A percentile compares a stretch with the other conserved stretches of the same genome.
Evolutionary conservation across 2,113 vertebrate species (phyloP).

Genomic region (Engraulis encrasicolus): DNA sequence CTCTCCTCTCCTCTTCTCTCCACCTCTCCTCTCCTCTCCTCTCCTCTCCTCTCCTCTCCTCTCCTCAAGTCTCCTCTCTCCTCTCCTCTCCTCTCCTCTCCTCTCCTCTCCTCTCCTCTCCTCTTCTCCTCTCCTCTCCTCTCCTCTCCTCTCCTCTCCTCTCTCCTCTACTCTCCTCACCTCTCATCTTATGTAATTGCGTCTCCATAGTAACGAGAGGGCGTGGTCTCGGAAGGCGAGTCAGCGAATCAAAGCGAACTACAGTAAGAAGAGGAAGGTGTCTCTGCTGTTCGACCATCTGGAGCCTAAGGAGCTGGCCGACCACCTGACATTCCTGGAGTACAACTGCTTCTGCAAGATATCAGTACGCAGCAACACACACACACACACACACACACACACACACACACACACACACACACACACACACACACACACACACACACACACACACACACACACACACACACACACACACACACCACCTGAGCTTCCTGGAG

Average conservation of each 20-base stretch:
- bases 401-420: neutral
- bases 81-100: no score
- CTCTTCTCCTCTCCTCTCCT: no score
- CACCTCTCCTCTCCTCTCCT: no score
- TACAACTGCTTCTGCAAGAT: constrained; percentile 96
- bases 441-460: neutral
- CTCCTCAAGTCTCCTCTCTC: no score
- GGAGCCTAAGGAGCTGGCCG: constrained; percentile 90
- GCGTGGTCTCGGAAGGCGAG: constrained; percentile 96
- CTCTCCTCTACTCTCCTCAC: no score
- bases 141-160: no score
- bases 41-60: no score
- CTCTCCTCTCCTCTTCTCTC: no score
- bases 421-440: neutral
- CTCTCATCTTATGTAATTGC: neutral
- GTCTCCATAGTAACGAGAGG: constrained; percentile 81
- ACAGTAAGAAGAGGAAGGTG: constrained; percentile 94
- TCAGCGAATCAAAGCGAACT: constrained; percentile 88
- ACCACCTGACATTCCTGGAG: constrained; percentile 93
- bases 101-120: no score
- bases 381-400: neutral
- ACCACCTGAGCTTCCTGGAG: constrained; percentile 68
- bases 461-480: neutral
- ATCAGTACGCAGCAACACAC: constrained; percentile 77
- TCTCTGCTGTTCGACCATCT: constrained; percentile 95